phyloP scores from a whole-genome alignment of 2,888 invertebrate species.

The Melinaea menophilus region DNA sequence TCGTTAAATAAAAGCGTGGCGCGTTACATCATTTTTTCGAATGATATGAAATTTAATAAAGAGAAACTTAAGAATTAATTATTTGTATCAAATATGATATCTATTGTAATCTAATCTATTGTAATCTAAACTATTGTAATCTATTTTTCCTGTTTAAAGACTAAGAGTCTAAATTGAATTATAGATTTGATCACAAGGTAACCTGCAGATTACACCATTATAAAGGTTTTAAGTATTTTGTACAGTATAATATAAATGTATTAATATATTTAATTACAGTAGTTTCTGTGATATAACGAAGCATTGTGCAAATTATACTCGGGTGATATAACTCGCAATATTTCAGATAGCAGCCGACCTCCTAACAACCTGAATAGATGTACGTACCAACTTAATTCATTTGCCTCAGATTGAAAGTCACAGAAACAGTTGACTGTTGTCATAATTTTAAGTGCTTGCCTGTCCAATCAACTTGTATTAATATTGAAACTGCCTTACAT shows the following conservation, averaged over 20 bases:
- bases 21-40: no score
- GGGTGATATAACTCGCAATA: background rate
- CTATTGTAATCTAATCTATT: no score
- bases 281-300: background rate
- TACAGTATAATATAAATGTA: background rate
- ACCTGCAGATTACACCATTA: no score
- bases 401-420: slow-evolving; percentile 15
- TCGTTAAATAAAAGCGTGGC: no score
- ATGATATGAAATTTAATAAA: no score
- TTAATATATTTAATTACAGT: background rate
- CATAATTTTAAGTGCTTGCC: slow-evolving; percentile 8
- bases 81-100: no score
- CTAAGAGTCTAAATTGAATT: no score
- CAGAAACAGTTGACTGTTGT: slow-evolving; percentile 13
- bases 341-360: slow-evolving; percentile 2
- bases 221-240: no score
- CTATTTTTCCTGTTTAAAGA: no score
- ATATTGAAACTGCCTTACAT: slow-evolving; percentile 4
- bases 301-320: background rate
- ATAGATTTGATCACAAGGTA: no score
- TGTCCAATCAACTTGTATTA: slow-evolving; percentile 9
- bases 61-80: no score
- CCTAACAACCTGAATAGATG: slow-evolving; percentile 9
- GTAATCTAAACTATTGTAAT: no score
- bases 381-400: slow-evolving; percentile 20